Evolutionary conservation across 1,140 invertebrate species (phyloP).

Genomic region (Alviniconcha marisindica): DNA sequence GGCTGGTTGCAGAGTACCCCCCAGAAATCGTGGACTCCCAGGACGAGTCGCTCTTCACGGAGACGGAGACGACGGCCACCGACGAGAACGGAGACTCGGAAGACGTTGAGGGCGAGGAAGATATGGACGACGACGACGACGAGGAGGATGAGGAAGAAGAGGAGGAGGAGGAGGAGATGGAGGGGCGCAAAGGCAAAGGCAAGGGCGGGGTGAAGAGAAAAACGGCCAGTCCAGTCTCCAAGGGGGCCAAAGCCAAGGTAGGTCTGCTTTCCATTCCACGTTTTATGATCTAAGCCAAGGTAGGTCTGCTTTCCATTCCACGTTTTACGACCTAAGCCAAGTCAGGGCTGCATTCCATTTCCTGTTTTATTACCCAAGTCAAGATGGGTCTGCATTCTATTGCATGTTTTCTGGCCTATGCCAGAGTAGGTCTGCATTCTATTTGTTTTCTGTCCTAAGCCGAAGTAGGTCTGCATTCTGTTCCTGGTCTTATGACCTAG

Average conservation of each 20-base stretch:
- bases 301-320: no score
- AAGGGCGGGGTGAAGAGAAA: slow-evolving; percentile 32
- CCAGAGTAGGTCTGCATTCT: no score
- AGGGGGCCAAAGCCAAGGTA: slow-evolving; percentile 27
- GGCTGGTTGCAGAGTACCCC: slow-evolving; percentile 56
- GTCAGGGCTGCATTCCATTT: no score
- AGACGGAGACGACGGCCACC: slow-evolving; percentile 50
- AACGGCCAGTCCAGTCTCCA: neutral
- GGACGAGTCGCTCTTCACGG: slow-evolving; percentile 56
- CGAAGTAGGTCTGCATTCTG: no score
- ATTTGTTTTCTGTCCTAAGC: no score
- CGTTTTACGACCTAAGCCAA: no score
- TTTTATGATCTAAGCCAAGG: slow-evolving; percentile 29
- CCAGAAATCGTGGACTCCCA: slow-evolving; percentile 54
- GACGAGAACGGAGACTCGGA: slow-evolving; percentile 52
- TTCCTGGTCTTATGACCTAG: no score
- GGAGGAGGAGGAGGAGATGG: slow-evolving; percentile 46
- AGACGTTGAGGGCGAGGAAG: slow-evolving; percentile 44
- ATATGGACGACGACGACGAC: slow-evolving; percentile 26
- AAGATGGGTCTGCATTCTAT: no score
- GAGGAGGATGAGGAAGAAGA: slow-evolving; percentile 53
- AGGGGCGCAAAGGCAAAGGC: slow-evolving; percentile 38
- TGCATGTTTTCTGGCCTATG: no score
- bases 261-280: neutral
- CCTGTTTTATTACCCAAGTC: no score